These are phyloP conservation scores for Scelioninae gen. 2 DNA, from an alignment of 2,888 invertebrate genomes.

Conservation along the genomic window DNA sequence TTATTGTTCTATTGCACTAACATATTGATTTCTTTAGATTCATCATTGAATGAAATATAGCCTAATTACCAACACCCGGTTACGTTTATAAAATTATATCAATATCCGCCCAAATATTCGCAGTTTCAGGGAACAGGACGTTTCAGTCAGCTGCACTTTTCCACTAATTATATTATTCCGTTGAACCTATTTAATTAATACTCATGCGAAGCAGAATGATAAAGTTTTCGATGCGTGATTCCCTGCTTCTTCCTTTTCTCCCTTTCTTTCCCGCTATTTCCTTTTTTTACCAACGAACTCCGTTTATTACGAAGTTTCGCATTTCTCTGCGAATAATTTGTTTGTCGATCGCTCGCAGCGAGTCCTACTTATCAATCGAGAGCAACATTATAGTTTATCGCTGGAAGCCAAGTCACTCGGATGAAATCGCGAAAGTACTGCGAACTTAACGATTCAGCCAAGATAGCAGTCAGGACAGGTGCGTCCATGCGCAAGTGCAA, in stretches of 20 bases:
- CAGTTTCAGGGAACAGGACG: too few species aligned
- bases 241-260: neutral
- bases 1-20: too few species aligned
- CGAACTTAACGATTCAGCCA: neutral
- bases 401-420: neutral
- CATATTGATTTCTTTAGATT: too few species aligned
- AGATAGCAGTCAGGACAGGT: neutral
- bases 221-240: neutral
- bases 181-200: neutral
- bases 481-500: neutral
- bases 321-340: neutral
- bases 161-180: too few species aligned
- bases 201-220: neutral
- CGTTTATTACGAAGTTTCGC: neutral
- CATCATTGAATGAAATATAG: too few species aligned
- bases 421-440: conserved; percentile 5
- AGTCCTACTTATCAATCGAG: neutral
- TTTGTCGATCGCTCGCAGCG: neutral
- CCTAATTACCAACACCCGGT: too few species aligned
- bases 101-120: too few species aligned
- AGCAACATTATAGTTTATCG: neutral
- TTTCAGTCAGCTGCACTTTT: too few species aligned
- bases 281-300: neutral
- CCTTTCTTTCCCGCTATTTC: too few species aligned
- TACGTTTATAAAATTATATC: too few species aligned